Conservation (phyloP, 1,140 invertebrate species). For the Stegodyphus dumicola region DNA sequence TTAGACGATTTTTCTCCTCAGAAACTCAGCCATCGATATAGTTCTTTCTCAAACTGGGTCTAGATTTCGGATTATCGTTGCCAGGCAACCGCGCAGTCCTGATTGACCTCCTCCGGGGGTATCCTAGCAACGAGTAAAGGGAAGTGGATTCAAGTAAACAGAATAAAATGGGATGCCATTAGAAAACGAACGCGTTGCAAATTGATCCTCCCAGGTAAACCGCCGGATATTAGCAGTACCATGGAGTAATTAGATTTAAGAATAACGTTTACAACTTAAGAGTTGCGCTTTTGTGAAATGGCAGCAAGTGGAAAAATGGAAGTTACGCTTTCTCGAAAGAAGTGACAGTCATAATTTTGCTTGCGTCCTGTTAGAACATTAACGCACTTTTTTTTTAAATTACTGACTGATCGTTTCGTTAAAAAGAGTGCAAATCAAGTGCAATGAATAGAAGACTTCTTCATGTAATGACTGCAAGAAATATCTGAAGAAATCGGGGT, state of each 20-base stretch:
- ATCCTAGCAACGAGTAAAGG: constrained; percentile 27
- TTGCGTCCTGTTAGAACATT: constrained; percentile 3
- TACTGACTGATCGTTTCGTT: too few species aligned
- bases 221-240: constrained; percentile 1
- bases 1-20: too few species aligned
- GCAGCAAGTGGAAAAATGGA: not conserved
- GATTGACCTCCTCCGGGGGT: constrained; percentile 24
- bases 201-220: constrained; percentile 5
- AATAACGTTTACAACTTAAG: not conserved
- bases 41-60: too few species aligned
- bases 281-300: not conserved
- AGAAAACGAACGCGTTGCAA: constrained; percentile 6
- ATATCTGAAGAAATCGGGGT: too few species aligned
- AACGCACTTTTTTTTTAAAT: not conserved
- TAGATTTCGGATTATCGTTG: not conserved
- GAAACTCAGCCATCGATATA: too few species aligned
- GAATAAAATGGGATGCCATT: not conserved
- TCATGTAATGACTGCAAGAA: too few species aligned
- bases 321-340: not conserved
- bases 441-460: too few species aligned
- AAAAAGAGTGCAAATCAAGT: too few species aligned
- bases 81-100: constrained; percentile 25
- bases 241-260: constrained; percentile 2
- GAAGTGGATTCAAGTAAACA: constrained; percentile 24
- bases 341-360: not conserved